Evolutionary conservation across 2,113 vertebrate genomes (phyloP).

Genomic region (Rhadina sibilatrix): DNA sequence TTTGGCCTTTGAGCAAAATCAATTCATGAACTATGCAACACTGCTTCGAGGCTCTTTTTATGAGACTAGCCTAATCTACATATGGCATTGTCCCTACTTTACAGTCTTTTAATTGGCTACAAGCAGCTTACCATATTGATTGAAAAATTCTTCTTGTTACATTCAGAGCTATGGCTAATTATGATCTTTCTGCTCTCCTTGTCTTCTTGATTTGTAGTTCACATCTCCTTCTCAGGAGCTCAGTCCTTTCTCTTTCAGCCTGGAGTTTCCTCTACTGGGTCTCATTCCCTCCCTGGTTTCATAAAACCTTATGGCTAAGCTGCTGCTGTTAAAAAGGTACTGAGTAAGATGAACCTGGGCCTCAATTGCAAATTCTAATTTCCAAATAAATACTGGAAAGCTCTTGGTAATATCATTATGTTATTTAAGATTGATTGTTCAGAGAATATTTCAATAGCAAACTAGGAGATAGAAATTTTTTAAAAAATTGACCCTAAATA

Average conservation of each 20-base stretch:
- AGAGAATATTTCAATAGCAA: not conserved
- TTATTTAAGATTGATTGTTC: not conserved
- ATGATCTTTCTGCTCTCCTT: constrained; percentile 12
- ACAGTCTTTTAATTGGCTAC: constrained; percentile 57
- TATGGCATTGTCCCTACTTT: constrained; percentile 34
- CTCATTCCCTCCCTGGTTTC: not conserved
- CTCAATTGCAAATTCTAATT: not conserved
- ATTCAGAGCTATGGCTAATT: constrained; percentile 25
- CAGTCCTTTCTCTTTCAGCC: not conserved
- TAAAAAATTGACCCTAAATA: not conserved
- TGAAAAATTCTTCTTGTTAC: constrained; percentile 48
- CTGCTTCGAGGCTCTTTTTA: constrained; percentile 66
- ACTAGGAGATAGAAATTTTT: not conserved
- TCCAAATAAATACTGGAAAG: not conserved
- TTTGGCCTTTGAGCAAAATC: constrained; percentile 28
- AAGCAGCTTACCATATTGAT: constrained; percentile 54
- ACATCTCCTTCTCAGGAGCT: not conserved
- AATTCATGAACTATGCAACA: constrained; percentile 41
- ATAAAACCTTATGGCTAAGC: not conserved
- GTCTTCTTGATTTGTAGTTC: constrained; percentile 30
- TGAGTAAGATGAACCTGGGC: not conserved
- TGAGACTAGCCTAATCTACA: constrained; percentile 41
- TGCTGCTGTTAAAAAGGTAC: not conserved
- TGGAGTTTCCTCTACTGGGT: not conserved
- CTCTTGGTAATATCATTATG: not conserved